Base-by-base conservation (phyloP, 2,113 vertebrate genomes). In the Oncorhynchus keta region DNA sequence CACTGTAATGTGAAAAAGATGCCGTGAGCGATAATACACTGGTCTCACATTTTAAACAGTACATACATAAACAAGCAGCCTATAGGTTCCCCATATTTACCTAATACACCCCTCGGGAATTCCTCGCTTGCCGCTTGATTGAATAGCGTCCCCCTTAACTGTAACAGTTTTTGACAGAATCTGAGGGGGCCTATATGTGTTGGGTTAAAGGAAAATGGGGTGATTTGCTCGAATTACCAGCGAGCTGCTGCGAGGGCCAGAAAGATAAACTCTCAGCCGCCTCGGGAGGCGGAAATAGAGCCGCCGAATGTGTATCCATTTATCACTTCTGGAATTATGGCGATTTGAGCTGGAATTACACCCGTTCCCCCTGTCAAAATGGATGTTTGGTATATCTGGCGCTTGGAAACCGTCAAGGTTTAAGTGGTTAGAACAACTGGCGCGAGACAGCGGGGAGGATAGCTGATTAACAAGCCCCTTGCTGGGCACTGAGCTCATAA, bases 331-430 rank as follows among this genome's bases (percentile, higher is more conserved):
- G 30, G 26, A 77, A 68, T 45, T 18, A 68, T 18, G 12, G 28
- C 7, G 24, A 69, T 35, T 66, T 70, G 45, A 82, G 28, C 49
- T 72, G 70, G 59, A 76, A 70, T 76, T 79, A 71, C 70, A 80
- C 49, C 51, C 9, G 16, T 28, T 39, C 20, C 57, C 57, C 3
- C 30, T 75, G 68, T 45, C 55, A 71, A 73, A 48, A 4, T 9
- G 28, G 59, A 45, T 16, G 48, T 32, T 35, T 62, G 13, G 22
- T 5, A 12, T 59, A 75, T 28, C n/a, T 2, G 48, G 22, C 30
- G 2, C 22, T 4, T 22, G 24, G 13, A n/a, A 20, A 1, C 72
- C 74, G 28, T 72, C 57, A 75, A 5, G 1, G 20, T 20, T 62
- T 55, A 68, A 51, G 18, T 13, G 1, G 4, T 57, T 51, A 51